A percentile compares a stretch with the other conserved stretches of the same genome.
Conservation (phyloP, 2,113 vertebrate genomes). For the Lonchura striata region DNA sequence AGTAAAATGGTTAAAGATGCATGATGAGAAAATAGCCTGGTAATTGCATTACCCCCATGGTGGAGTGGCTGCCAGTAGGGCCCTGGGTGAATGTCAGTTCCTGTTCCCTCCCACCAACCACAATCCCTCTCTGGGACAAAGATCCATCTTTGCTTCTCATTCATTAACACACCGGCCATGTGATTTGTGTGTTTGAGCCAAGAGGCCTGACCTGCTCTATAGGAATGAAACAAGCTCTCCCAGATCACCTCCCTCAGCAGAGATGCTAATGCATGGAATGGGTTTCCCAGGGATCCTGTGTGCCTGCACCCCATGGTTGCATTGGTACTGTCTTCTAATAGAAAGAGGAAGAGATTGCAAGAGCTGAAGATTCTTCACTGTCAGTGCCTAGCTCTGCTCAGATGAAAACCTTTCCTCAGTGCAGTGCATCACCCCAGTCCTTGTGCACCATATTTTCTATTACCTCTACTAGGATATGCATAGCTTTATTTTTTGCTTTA, state of each 20-base stretch:
- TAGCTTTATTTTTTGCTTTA: neutral
- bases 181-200: neutral
- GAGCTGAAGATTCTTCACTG: neutral
- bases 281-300: fast-evolving
- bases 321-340: neutral
- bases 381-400: neutral
- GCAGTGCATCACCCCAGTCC: no score
- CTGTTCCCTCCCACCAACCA: neutral
- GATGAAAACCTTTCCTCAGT: neutral
- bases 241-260: neutral
- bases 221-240: neutral
- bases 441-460: neutral
- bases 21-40: neutral
- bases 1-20: neutral
- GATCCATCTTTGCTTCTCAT: neutral
- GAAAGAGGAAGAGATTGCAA: neutral
- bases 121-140: neutral
- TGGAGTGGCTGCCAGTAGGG: neutral
- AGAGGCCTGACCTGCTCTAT: neutral
- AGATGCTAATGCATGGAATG: neutral
- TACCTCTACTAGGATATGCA: neutral
- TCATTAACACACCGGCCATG: neutral
- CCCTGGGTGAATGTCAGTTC: neutral
- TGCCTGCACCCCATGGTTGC: neutral
- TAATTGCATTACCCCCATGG: neutral